Evolutionary conservation across 2,888 invertebrate genomes (phyloP), one percentile per base, ranked within the genome.

Genomic region (Andrena praecox): DNA sequence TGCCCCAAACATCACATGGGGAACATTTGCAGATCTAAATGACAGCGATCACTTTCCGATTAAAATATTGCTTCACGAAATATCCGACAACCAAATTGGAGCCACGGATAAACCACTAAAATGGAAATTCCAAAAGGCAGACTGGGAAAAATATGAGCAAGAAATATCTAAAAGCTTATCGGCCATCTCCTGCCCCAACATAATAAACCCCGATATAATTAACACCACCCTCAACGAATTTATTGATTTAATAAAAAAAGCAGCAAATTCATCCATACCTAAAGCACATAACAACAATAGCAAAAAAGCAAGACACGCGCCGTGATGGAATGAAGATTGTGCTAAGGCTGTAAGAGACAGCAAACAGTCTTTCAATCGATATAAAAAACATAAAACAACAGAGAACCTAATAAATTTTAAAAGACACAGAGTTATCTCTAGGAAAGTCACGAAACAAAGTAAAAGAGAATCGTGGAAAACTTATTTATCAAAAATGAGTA

Each of bases 291-390:
- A 20, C 3, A 54, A 20, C 2, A 31, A 48, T 5, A 48, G 12
- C 8, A 12, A n/a, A 60, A 12, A 4, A 52, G 27, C 29, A 6
- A 52, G 27, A 73, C 48, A 69, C 31, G 2, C 74, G 4, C 80
- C 79, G 31, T 88, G 83, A 84, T 89, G 85, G 86, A 86, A 84
- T 64, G 68, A 81, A 29, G 71, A 84, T 29, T 84, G 85, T 27
- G 63, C 78, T 50, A 27, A 64, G 29, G 52, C 77, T 0, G 0
- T 67, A 5, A 82, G 67, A 54, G 62, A 75, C 8, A 7, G 29
- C 4, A 81, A 85, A 48, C 79, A 83, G 33, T 81, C 85, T 0
- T 79, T 82, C 31, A 82, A 82, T 52, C 67, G 29, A 42, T n/a
- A n/a, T n/a, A n/a, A n/a, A n/a, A n/a, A n/a, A n/a, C n/a, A n/a